Evolutionary conservation across 2,113 vertebrate species (phyloP), one percentile per base, ranked within the genome.

Genomic region (Tetraodon nigroviridis): DNA sequence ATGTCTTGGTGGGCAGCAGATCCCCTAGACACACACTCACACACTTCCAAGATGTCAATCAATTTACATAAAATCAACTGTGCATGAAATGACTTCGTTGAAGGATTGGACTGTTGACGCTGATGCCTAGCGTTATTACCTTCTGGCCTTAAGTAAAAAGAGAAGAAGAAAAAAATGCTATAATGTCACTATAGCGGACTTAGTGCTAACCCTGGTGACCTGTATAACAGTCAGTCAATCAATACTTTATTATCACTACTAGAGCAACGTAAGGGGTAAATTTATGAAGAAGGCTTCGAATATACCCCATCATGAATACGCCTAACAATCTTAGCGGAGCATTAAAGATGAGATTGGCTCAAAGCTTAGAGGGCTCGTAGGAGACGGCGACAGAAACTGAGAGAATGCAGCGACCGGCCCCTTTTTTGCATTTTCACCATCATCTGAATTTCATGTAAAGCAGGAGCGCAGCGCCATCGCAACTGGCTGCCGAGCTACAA

Each of bases 51-150:
- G 90, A 90, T 92, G 92, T 94, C 93, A 94, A 92, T 95, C 94
- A 93, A 93, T 90, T 93, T 91, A 89, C 83, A 91, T 89, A 91
- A 90, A 93, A 91, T 91, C 93, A 94, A 93, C 92, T 92, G 83
- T 80, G 89, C 91, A 91, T 93, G 92, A 94, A 94, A 95, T 92
- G 91, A 92, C 86, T 78, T 88, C 89, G 66, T 84, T 88, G 91
- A 90, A 84, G 78, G 83, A 86, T 83, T 83, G 80, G 79, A 82
- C 79, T 75, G 79, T 78, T 86, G 78, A 86, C 83, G 85, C 68
- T 62, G 67, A 71, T 82, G 79, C 82, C 78, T 83, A 72, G 53
- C 73, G 78, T 89, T 83, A 89, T 86, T 80, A 77, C 81, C 73
- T 84, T 64, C 75, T 55, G 29, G 81, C 67, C 82, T 73, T 68